These are phyloP conservation scores for Diorhabda carinulata DNA, from an alignment of 1,140 invertebrate species.

Conservation along the genomic window DNA sequence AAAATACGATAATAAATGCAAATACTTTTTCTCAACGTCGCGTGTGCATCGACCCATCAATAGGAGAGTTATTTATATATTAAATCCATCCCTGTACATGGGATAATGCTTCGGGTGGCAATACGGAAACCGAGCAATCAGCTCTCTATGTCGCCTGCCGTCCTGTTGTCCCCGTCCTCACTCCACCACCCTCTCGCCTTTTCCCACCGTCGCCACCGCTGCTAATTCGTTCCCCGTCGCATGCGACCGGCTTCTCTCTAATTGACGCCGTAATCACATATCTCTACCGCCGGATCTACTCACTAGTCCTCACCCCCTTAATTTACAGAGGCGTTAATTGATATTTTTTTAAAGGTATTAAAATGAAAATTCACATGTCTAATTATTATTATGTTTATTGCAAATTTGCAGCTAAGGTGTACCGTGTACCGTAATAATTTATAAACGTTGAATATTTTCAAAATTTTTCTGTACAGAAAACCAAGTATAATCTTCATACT, in stretches of 20 bases:
- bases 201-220: conserved; percentile 13
- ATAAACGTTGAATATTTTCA: no score
- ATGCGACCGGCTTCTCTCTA: conserved; percentile 24
- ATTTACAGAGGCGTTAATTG: background rate
- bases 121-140: conserved; percentile 20
- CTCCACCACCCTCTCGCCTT: background rate
- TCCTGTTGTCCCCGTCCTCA: background rate
- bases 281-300: conserved; percentile 26
- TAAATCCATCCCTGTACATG: conserved; percentile 10
- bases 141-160: conserved; percentile 7
- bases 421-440: no score
- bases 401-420: no score
- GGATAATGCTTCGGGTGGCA: conserved; percentile 19
- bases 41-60: no score
- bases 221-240: conserved; percentile 27
- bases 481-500: no score
- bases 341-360: no score
- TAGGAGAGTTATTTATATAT: no score
- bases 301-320: conserved; percentile 3
- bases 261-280: conserved; percentile 32
- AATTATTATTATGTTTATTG: no score
- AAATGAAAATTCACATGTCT: no score
- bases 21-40: no score
- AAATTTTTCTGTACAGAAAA: no score
- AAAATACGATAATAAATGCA: no score